Evolutionary conservation across 2,797 vertebrate species (phyloP).

Genomic region (Oreochromis grahami): DNA sequence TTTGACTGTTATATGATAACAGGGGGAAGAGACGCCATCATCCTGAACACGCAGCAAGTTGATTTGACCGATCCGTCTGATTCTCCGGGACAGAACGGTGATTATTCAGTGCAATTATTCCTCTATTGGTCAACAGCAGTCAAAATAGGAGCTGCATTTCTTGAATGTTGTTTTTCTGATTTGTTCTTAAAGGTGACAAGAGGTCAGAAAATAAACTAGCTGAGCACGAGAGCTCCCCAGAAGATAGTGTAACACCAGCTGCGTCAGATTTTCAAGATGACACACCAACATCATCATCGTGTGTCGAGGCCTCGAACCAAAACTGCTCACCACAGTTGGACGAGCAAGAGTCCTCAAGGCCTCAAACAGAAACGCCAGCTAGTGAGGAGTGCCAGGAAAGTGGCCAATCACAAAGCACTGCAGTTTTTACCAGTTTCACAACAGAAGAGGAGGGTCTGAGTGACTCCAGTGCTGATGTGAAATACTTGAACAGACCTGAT

Average conservation of each 20-base stretch:
- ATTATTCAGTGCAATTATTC: background rate
- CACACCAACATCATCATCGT: background rate
- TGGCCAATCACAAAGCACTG: background rate
- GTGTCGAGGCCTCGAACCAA: background rate
- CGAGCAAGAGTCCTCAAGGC: background rate
- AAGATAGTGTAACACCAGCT: background rate
- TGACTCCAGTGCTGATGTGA: background rate
- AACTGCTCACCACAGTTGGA: background rate
- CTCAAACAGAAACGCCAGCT: background rate
- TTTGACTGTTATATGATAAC: slow-evolving; percentile 8
- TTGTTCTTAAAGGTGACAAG: slow-evolving; percentile 11
- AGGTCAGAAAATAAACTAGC: background rate
- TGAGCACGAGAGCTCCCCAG: background rate
- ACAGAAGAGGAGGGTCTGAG: background rate
- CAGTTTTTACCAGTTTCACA: background rate
- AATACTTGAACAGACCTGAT: background rate
- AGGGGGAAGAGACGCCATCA: slow-evolving; percentile 58
- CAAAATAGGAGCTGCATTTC: background rate
- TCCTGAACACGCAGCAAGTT: slow-evolving; percentile 25
- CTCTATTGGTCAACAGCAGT: background rate
- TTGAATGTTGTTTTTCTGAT: background rate
- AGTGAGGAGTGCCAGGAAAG: background rate
- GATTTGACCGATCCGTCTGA: background rate
- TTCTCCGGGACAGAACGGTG: slow-evolving; percentile 29
- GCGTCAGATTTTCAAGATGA: background rate